Evolutionary conservation across 2,113 vertebrate genomes (phyloP).

Genomic region (Mastomys natalensis): DNA sequence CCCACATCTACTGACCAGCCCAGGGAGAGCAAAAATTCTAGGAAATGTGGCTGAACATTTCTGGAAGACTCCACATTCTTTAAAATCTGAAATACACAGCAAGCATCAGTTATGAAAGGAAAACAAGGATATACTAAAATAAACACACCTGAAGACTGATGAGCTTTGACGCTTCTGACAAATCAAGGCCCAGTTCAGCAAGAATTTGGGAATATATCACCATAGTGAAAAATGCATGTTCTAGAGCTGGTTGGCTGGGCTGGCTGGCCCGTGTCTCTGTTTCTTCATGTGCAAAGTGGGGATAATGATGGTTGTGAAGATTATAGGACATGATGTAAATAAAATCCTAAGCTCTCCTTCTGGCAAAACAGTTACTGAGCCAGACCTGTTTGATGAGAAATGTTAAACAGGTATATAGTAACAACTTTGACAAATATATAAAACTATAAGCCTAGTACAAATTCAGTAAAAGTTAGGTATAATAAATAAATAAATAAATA

Average conservation of each 20-base stretch:
- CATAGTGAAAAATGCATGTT: neutral
- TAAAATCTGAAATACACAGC: conserved; percentile 90
- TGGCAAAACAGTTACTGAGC: conserved; percentile 36
- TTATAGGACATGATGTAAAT: neutral
- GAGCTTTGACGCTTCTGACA: conserved; percentile 47
- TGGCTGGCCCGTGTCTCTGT: neutral
- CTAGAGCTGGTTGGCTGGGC: neutral
- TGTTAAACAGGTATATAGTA: neutral
- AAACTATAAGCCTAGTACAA: conserved; percentile 20
- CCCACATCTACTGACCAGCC: conserved; percentile 97
- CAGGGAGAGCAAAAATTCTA: conserved; percentile 96
- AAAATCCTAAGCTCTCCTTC: neutral
- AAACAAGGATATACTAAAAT: conserved; percentile 54
- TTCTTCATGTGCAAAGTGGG: conserved; percentile 9
- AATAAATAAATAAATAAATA: conserved; percentile 27
- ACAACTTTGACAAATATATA: conserved; percentile 12
- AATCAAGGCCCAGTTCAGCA: conserved; percentile 53
- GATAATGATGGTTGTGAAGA: neutral
- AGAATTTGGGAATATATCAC: neutral
- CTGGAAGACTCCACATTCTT: conserved; percentile 95
- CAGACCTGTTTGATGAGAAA: neutral
- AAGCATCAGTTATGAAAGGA: conserved; percentile 67
- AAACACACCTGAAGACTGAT: conserved; percentile 34
- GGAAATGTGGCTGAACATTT: conserved; percentile 95
- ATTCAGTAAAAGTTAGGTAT: neutral